phyloP scores from a whole-genome alignment of 2,888 invertebrate genomes.

The Eristalis tenax region DNA sequence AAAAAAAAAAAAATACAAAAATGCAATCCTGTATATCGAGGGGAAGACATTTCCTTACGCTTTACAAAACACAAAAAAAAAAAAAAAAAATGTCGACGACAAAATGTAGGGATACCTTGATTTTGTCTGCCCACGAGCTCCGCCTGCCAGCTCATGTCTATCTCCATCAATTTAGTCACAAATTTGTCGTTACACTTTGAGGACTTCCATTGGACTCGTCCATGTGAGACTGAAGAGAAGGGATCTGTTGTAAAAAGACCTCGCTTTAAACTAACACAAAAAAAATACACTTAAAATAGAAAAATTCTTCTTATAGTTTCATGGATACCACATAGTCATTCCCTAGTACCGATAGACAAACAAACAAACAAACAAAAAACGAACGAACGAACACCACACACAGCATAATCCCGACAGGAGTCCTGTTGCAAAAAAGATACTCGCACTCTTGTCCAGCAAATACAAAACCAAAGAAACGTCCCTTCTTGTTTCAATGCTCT shows the following conservation, averaged over 20 bases:
- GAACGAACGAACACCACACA: not conserved
- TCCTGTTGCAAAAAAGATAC: conserved; percentile 1
- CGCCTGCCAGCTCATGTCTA: not conserved
- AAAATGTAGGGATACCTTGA: too few relatives aligned
- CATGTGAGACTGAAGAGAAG: conserved; percentile 35
- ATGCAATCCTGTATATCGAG: conserved; percentile 74
- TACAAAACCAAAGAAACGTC: conserved; percentile 45
- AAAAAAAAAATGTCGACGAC: not conserved
- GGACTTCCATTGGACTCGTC: conserved; percentile 12
- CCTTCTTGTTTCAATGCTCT: conserved; percentile 24
- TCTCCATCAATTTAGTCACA: conserved; percentile 55
- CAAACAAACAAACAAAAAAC: not conserved
- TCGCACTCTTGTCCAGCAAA: conserved; percentile 55
- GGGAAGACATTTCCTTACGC: conserved; percentile 77
- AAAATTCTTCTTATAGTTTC: conserved; percentile 25
- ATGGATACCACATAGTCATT: conserved; percentile 65
- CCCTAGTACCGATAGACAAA: conserved; percentile 22
- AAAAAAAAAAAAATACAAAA: conserved; percentile 32
- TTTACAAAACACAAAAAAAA: conserved; percentile 65
- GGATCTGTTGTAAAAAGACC: conserved; percentile 64
- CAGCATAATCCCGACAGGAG: conserved; percentile 37
- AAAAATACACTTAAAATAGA: not conserved
- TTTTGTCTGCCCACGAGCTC: not conserved
- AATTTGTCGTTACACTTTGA: conserved; percentile 46
- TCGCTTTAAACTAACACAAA: conserved; percentile 59